phyloP scores from a whole-genome alignment of 2,888 invertebrate species.

The Drymonia ruficornis region DNA sequence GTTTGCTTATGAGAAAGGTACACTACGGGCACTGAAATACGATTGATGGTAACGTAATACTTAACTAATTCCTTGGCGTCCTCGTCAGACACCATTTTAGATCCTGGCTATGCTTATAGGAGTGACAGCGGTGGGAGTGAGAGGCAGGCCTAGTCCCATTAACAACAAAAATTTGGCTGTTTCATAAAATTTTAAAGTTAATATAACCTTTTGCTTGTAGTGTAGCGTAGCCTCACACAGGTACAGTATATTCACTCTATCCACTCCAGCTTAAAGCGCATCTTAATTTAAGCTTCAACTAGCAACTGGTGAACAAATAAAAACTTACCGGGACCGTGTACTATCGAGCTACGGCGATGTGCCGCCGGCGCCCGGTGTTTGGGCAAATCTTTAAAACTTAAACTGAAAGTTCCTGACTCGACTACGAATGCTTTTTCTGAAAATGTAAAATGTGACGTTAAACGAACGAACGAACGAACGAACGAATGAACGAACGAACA shows the following conservation, averaged over 20 bases:
- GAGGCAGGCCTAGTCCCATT: no score
- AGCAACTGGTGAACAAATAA: constrained; percentile 56
- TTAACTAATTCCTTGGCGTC: no score
- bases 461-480: no score
- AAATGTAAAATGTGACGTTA: background rate
- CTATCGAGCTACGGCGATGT: constrained; percentile 12
- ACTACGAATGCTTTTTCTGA: background rate
- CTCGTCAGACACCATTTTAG: no score
- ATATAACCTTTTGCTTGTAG: background rate
- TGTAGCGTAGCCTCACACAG: background rate
- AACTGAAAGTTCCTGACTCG: constrained; percentile 23
- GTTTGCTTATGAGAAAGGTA: no score
- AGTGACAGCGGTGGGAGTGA: no score
- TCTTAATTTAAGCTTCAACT: constrained; percentile 72
- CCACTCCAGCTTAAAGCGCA: constrained; percentile 71
- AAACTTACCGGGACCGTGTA: constrained; percentile 40
- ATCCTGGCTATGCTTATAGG: no score
- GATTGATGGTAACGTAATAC: no score
- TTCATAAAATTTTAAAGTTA: no score
- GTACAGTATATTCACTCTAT: constrained; percentile 64
- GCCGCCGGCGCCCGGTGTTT: background rate
- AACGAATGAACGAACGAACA: no score
- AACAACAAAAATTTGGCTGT: no score
- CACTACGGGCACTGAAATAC: no score
- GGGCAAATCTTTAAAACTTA: constrained; percentile 7